Percentiles rank a stretch among this genome's conserved stretches.
Conservation (phyloP, 1,140 invertebrate genomes). For the Drosophila obscura region DNA sequence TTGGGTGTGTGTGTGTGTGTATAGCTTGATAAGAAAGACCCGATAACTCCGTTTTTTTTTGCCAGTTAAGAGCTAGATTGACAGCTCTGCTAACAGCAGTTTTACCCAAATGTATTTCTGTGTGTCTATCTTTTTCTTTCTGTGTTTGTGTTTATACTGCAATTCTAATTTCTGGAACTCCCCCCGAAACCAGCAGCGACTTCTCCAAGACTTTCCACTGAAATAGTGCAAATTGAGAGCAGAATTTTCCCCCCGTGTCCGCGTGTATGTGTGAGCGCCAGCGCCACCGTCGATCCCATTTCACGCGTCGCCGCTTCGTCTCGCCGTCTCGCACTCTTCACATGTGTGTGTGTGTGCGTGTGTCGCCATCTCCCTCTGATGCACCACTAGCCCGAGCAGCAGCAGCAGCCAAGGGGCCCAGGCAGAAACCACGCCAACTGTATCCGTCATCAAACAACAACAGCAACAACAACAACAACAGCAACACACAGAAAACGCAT, state of each 20-base stretch:
- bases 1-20: slow-evolving; percentile 22
- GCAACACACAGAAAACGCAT: slow-evolving; percentile 41
- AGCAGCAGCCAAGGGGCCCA: slow-evolving; percentile 24
- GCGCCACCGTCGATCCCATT: slow-evolving; percentile 50
- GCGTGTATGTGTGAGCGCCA: slow-evolving; percentile 22
- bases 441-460: slow-evolving; percentile 38
- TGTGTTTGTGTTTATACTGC: too few relatives aligned
- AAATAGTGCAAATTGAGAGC: too few relatives aligned
- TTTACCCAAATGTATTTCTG: neutral
- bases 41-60: too few relatives aligned
- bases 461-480: slow-evolving; percentile 11
- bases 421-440: slow-evolving; percentile 45
- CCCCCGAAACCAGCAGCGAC: too few relatives aligned
- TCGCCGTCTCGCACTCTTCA: slow-evolving; percentile 52
- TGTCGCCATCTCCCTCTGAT: slow-evolving; percentile 8
- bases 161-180: too few relatives aligned
- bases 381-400: slow-evolving; percentile 4
- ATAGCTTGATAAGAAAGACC: neutral
- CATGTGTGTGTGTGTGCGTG: slow-evolving; percentile 1
- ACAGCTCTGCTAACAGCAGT: too few relatives aligned
- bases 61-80: too few relatives aligned
- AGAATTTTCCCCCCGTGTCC: too few relatives aligned
- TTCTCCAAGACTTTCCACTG: too few relatives aligned
- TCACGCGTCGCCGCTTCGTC: slow-evolving; percentile 70
- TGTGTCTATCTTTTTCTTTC: neutral